A percentile compares a stretch with the other conserved stretches of the same genome.
phyloP scores from a whole-genome alignment of 2,888 invertebrate species.

The Caenorhabditis sp. region DNA sequence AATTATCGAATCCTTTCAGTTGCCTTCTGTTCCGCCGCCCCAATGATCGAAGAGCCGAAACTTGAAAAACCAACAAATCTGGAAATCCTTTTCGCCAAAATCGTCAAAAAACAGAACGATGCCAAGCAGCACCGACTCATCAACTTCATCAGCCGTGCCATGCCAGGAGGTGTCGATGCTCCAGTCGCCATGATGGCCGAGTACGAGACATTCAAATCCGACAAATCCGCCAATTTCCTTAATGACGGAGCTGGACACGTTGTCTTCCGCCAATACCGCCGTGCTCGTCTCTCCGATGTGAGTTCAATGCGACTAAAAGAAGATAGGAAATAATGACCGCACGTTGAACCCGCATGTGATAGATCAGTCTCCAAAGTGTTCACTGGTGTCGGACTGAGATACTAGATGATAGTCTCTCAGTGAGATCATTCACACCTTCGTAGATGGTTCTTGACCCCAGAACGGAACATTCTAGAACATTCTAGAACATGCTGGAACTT shows the following conservation, averaged over 20 bases:
- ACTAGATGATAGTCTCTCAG: background rate
- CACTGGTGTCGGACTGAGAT: constrained; percentile 20
- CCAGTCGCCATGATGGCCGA: constrained; percentile 68
- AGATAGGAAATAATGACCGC: constrained; percentile 27
- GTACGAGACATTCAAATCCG: constrained; percentile 74
- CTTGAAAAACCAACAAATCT: constrained; percentile 56
- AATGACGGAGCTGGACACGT: constrained; percentile 70
- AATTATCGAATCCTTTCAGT: constrained; percentile 24
- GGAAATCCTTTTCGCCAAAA: constrained; percentile 65
- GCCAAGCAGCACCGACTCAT: constrained; percentile 66
- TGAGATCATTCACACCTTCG: constrained; percentile 40
- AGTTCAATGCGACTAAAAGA: constrained; percentile 50
- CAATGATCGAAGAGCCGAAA: constrained; percentile 55
- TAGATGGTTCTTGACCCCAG: constrained; percentile 9
- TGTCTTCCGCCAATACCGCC: constrained; percentile 71
- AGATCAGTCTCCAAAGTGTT: constrained; percentile 30
- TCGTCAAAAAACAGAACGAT: constrained; percentile 68
- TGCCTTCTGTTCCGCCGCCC: constrained; percentile 45
- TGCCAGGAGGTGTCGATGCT: constrained; percentile 71
- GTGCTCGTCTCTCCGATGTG: constrained; percentile 73
- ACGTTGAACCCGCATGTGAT: constrained; percentile 32
- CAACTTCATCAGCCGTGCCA: constrained; percentile 68
- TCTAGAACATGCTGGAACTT: background rate
- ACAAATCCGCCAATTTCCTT: constrained; percentile 73
- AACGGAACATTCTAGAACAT: constrained; percentile 2